Conservation (phyloP, 2,113 vertebrate species). For the Ameiurus melas region DNA sequence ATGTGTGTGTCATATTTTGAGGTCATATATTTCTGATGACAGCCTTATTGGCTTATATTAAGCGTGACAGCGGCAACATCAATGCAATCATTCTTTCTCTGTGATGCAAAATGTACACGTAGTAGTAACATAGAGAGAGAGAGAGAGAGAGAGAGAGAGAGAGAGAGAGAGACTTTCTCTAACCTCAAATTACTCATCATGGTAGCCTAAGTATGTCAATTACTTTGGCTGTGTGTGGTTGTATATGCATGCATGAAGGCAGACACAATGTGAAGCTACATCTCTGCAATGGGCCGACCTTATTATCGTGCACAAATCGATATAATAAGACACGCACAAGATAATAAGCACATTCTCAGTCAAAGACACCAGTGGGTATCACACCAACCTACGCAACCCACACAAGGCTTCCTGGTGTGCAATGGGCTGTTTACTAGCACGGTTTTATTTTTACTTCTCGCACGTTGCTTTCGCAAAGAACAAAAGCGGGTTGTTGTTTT, state of each 20-base stretch:
- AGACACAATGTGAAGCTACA: background rate
- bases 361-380: background rate
- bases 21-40: background rate
- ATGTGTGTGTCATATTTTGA: background rate
- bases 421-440: conserved; percentile 12
- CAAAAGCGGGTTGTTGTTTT: background rate
- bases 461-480: background rate
- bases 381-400: conserved; percentile 20
- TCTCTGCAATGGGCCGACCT: background rate
- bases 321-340: conserved; percentile 3
- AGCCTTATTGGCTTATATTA: background rate
- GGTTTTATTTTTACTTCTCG: conserved; percentile 1
- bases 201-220: background rate
- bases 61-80: background rate
- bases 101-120: background rate
- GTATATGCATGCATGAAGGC: background rate
- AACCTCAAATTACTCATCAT: background rate
- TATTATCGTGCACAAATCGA: conserved; percentile 1
- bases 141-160: background rate
- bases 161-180: background rate
- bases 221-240: background rate
- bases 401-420: background rate
- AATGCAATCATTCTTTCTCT: background rate
- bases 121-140: background rate
- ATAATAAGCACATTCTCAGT: conserved; percentile 12